Evolutionary conservation across 2,888 invertebrate species (phyloP), one percentile per base, ranked within the genome.

Genomic region (Metacarcinus magister): DNA sequence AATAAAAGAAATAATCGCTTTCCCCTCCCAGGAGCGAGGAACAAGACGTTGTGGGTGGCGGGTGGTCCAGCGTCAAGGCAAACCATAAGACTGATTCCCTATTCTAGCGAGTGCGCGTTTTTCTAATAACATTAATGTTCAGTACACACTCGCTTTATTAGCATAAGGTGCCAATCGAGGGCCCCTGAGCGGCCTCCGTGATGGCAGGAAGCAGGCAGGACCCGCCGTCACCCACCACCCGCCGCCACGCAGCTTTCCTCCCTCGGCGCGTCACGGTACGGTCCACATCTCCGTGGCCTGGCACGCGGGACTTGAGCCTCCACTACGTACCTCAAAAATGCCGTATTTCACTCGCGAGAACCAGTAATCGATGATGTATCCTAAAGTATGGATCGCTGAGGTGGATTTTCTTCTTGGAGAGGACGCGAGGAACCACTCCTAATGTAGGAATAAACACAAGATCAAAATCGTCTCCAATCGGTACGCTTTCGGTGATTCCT

Each of bases 81-180:
- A 54, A 96, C 94, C 96, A 96, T 32, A 19, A 92, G 94, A 92
- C 92, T 92, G 94, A 94, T 94, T 54, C 94, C 89, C 96, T 90
- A 96, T 96, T 94, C 94, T 94, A 94, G 96, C 54, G 96, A 96
- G 92, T 94, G 96, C 92, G 43, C 92, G 82, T 94, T 92, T 92
- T 96, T 94, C 94, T 96, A 96, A 96, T 96, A 96, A 94, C 94
- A 96, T 96, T 96, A 96, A 96, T 94, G 96, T 44, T 94, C 94
- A 92, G 94, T 94, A 94, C 94, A 96, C 96, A 96, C 94, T 94
- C 96, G 3, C 13, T 94, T 87, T 96, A 96, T 94, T 94, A 96
- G 92, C 96, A 96, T 94, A 96, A 94, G 96, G 96, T 96, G 94
- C 94, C 94, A 94, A 94, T 94, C 96, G 89, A 43, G 92, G 16